Evolutionary conservation across 2,888 invertebrate genomes (phyloP), one percentile per base, ranked within the genome.

Genomic region (Cordylochernes scorpioides): DNA sequence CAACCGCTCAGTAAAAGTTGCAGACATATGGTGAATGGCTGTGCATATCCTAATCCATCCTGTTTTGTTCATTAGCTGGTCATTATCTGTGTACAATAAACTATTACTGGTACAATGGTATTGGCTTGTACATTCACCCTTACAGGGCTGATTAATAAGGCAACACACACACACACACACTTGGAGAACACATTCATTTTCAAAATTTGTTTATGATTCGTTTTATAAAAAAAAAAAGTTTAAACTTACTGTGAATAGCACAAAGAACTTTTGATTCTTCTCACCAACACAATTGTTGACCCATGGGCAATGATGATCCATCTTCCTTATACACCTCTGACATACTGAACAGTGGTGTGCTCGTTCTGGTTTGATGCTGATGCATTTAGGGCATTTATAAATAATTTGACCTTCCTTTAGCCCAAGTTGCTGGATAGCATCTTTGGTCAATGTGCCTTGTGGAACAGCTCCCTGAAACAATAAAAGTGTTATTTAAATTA

Each of bases 201-300:
- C n/a, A n/a, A n/a, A n/a, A n/a, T n/a, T n/a, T n/a, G n/a, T n/a
- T n/a, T n/a, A n/a, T n/a, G n/a, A n/a, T n/a, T n/a, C n/a, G n/a
- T n/a, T n/a, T n/a, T n/a, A n/a, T n/a, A n/a, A n/a, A n/a, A n/a
- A n/a, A n/a, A n/a, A n/a, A n/a, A n/a, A n/a, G 19, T 19, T 17
- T 17, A 25, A 22, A 63, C 69, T 66, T 56, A 86, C 86, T 38
- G 86, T 88, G 56, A 97, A 97, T 31, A 97, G 63, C 33, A 97
- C 88, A 61, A 97, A 97, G 58, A 75, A 97, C 57, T 97, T 97
- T 61, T 99, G 97, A 61, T 99, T 99, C 50, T 75, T 82, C 56
- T 94, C 94, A 13, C 97, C 97, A 3, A 97, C 88, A 55, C 97
- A 97, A 53, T 97, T 97, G 52, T 97, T 97, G 6, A 97, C 80